These are phyloP conservation scores for Adelphocoris suturalis DNA, from an alignment of 2,888 invertebrate genomes.

Conservation along the genomic window DNA sequence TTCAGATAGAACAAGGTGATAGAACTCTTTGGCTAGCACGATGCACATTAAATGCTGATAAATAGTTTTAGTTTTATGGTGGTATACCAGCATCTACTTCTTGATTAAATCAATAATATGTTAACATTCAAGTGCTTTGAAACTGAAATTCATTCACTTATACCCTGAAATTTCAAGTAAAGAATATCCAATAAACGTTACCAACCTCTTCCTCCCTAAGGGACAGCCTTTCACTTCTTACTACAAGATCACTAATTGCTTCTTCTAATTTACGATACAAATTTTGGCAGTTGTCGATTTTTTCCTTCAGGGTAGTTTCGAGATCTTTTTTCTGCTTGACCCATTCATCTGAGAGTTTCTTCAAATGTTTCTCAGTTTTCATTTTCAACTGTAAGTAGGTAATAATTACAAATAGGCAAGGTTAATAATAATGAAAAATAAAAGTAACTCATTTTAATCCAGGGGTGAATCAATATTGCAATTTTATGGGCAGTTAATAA, in stretches of 20 bases:
- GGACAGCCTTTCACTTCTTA: slow-evolving; percentile 80
- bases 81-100: too few relatives aligned
- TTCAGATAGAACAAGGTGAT: too few relatives aligned
- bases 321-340: slow-evolving; percentile 81
- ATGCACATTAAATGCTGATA: too few relatives aligned
- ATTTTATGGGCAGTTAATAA: too few relatives aligned
- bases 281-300: slow-evolving; percentile 83
- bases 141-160: too few relatives aligned
- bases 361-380: slow-evolving; percentile 74
- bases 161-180: too few relatives aligned
- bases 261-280: slow-evolving; percentile 82
- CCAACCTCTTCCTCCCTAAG: slow-evolving; percentile 79
- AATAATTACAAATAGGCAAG: not conserved
- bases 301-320: slow-evolving; percentile 81
- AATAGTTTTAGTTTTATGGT: too few relatives aligned
- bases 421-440: too few relatives aligned
- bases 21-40: too few relatives aligned
- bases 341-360: slow-evolving; percentile 78
- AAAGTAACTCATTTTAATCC: too few relatives aligned
- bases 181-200: not conserved
- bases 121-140: too few relatives aligned
- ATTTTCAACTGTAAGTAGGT: slow-evolving; percentile 73
- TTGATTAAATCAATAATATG: too few relatives aligned
- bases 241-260: slow-evolving; percentile 82
- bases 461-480: not conserved